Evolutionary conservation across 1,140 invertebrate genomes (phyloP).

Genomic region (Nasonia giraulti): DNA sequence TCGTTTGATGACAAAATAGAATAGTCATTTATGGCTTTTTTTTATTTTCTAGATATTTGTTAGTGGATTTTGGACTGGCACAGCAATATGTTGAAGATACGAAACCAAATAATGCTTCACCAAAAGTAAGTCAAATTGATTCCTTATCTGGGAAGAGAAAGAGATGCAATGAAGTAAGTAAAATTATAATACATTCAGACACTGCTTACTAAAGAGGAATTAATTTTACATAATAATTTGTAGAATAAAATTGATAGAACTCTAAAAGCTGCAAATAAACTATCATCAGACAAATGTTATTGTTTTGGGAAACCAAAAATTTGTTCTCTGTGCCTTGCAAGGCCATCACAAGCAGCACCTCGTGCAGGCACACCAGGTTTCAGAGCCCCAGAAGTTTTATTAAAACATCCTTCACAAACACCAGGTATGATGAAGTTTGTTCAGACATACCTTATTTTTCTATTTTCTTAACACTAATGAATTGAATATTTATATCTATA

Average conservation of each 20-base stretch:
- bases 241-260: constrained; percentile 63
- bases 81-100: constrained; percentile 74
- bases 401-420: constrained; percentile 85
- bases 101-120: constrained; percentile 47
- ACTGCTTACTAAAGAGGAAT: not conserved
- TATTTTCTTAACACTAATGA: not conserved
- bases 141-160: constrained; percentile 60
- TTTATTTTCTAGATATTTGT: constrained; percentile 75
- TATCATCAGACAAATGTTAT: constrained; percentile 70
- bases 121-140: constrained; percentile 5
- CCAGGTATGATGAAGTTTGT: constrained; percentile 73
- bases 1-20: constrained; percentile 1
- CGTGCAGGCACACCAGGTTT: constrained; percentile 94
- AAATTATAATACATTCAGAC: constrained; percentile 13
- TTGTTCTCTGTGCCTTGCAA: constrained; percentile 78
- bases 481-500: constrained; percentile 58
- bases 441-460: not conserved
- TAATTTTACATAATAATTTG: constrained; percentile 50
- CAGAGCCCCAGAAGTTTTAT: constrained; percentile 89
- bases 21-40: constrained; percentile 50
- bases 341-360: constrained; percentile 80
- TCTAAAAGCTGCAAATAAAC: constrained; percentile 57
- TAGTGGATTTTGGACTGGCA: constrained; percentile 94
- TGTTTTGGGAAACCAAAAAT: constrained; percentile 81
- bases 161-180: constrained; percentile 65